Evolutionary conservation across 2,113 vertebrate species (phyloP), one percentile per base, ranked within the genome.

Genomic region (Acinonyx jubatus): DNA sequence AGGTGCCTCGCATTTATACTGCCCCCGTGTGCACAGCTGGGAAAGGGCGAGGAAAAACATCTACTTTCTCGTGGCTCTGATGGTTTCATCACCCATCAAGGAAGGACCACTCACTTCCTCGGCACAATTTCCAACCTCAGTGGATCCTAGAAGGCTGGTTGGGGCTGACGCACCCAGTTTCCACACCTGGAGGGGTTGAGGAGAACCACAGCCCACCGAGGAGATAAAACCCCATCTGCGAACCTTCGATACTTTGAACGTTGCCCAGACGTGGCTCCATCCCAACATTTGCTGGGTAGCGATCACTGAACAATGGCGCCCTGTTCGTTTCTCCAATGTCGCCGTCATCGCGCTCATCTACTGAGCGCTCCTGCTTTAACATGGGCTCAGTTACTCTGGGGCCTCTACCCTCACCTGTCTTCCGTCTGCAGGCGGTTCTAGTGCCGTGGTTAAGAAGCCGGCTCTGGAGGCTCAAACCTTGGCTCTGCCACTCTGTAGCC

Each of bases 1-100:
- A 21, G 79, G 85, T 12, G 7, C 15, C 50, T 29, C 0, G 2
- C 0, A 6, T 4, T 5, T 18, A 21, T 0, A 7, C 2, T 12
- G 63, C 21, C 63, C 21, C 16, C 48, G 18, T 0, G 73, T 29
- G 15, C 45, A 7, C 74, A 78, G 74, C 74, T 31, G 79, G 1
- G 10, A 10, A 3, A 13, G 61, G 48, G 25, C 29, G 12, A 19
- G 61, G 4, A 29, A 48, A 50, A n/a, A 36, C 21, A 45, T 18
- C 29, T 0, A 4, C 14, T 27, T 33, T 33, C 36, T 21, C 7
- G 5, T 14, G 33, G 19, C 33, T 38, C 88, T 21, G 36, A 66
- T 0, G 14, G 50, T 5, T 50, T 21, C 1, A 1, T 5, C 41
- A 45, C 19, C 13, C 38, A 11, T 13, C 29, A 2, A 10, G 66